These are phyloP conservation scores for Myotis lucifugus DNA, from an alignment of 2,113 vertebrate genomes.

Conservation along the genomic window DNA sequence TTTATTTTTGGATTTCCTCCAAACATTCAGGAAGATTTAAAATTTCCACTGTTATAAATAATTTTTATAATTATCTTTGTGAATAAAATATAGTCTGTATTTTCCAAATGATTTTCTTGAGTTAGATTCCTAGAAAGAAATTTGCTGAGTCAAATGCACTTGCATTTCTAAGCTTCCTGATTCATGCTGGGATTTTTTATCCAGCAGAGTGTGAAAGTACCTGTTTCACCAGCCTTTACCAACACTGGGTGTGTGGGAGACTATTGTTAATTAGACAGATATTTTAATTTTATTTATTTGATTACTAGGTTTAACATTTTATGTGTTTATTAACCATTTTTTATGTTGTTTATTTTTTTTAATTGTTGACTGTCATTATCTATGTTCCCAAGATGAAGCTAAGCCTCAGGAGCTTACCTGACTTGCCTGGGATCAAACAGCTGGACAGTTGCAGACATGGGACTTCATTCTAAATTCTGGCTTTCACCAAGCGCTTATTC, in stretches of 20 bases:
- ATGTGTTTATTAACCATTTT: background rate
- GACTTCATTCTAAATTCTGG: background rate
- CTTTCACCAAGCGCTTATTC: background rate
- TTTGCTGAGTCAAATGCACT: background rate
- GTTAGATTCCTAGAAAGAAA: constrained; percentile 27
- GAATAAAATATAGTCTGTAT: background rate
- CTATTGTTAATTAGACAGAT: background rate
- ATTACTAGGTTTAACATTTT: background rate
- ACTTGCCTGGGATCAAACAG: background rate
- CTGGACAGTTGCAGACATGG: background rate
- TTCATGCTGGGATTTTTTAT: background rate
- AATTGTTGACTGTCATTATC: background rate
- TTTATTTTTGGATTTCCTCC: background rate
- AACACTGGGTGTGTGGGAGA: background rate
- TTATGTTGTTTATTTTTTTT: background rate
- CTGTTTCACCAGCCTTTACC: background rate
- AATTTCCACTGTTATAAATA: background rate
- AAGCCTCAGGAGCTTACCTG: background rate
- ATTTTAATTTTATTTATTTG: constrained; percentile 39
- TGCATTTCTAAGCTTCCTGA: background rate
- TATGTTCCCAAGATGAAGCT: background rate
- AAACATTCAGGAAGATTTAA: constrained; percentile 3
- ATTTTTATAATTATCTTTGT: background rate
- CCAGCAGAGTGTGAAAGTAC: background rate
- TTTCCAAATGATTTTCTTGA: background rate